Base-by-base conservation (phyloP, 2,888 invertebrate genomes). In the Plutella xylostella region DNA sequence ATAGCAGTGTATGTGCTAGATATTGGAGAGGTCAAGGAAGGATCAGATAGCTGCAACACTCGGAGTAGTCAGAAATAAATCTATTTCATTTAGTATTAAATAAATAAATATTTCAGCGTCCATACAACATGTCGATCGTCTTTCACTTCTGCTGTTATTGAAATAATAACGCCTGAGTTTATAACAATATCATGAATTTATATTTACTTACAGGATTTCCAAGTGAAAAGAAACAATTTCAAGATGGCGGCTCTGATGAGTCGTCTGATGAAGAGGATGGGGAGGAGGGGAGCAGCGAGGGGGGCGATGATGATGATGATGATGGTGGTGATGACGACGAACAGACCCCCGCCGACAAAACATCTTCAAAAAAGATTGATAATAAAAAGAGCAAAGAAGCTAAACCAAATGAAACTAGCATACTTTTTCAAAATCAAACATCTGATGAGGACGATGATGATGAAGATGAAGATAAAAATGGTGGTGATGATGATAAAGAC, bases 191-290 rank as follows among this genome's bases (percentile, higher is more conserved):
- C n/a, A n/a, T n/a, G n/a, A n/a, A n/a, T n/a, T n/a, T n/a, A n/a
- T n/a, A n/a, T n/a, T n/a, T n/a, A n/a, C n/a, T n/a, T n/a, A n/a
- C n/a, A n/a, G n/a, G n/a, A n/a, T n/a, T n/a, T n/a, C 80, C 80
- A 35, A 80, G 79, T 37, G 60, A 72, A 2, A 75, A 73, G 53
- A 68, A 68, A 4, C 72, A 75, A 50, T 79, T 69, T 31, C 62
- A 80, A 17, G 79, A 77, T 46, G 79, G 78, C 0, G 56, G 80
- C 51, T 78, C 80, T 1, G 80, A 79, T 46, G 72, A 72, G 31
- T 78, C 75, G 46, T 61, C 56, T 15, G 71, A 67, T 40, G 72
- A 72, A 33, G 67, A 64, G 46, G 61, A 56, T 7, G 58, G 59
- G 51, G 61, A 56, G 6, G 58, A 59, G 51, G 67, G 77, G 34